Evolutionary conservation across 2,113 vertebrate species (phyloP).

Genomic region (Stigmatopora argus): DNA sequence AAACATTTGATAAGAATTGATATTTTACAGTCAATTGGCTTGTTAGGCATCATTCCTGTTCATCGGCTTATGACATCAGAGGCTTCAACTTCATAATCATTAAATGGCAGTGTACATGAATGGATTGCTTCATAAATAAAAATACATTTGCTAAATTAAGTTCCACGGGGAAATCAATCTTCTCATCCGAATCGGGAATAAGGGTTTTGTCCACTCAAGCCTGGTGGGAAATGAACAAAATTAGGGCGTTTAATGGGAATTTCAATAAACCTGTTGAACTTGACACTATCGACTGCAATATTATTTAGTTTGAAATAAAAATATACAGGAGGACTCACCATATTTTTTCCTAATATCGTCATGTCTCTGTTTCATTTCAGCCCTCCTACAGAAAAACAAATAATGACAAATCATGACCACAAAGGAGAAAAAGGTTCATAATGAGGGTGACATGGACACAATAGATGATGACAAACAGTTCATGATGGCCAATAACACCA

Average conservation of each 20-base stretch:
- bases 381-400: conserved; percentile 69
- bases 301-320: not conserved
- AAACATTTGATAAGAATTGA: conserved; percentile 3
- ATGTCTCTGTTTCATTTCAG: conserved; percentile 86
- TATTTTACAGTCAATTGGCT: conserved; percentile 4
- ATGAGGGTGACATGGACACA: conserved; percentile 21
- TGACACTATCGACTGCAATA: not conserved
- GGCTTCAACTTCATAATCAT: not conserved
- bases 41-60: conserved; percentile 14
- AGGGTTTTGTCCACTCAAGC: conserved; percentile 63
- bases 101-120: not conserved
- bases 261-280: not conserved
- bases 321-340: conserved; percentile 63
- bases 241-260: not conserved
- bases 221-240: conserved; percentile 44
- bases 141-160: not conserved
- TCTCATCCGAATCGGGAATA: conserved; percentile 68
- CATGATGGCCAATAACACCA: not conserved
- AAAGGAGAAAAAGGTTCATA: conserved; percentile 40
- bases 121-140: not conserved
- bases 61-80: conserved; percentile 10
- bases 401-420: conserved; percentile 7
- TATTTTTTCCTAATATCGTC: conserved; percentile 95
- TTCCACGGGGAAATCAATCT: not conserved
- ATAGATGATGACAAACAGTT: not conserved